Evolutionary conservation across 2,797 vertebrate genomes (phyloP), one percentile per base, ranked within the genome.

Genomic region (Craterocephalus amniculus): DNA sequence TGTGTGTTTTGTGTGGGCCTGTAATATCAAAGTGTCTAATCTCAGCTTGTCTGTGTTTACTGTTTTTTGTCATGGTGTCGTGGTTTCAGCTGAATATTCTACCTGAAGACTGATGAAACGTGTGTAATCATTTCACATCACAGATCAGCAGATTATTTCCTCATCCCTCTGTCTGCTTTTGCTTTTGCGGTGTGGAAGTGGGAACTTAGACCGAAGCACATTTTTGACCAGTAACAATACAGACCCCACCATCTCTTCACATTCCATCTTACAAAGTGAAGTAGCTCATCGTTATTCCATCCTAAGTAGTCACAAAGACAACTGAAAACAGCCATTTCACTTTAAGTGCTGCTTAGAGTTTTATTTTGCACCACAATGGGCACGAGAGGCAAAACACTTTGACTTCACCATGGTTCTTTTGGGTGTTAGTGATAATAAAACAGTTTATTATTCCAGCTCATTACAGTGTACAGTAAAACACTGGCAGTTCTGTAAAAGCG

Each of bases 201-300:
- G 72, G 55, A 80, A 45, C 43, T 79, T 80, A 70, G 67, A 55
- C 27, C 24, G 13, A 45, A 52, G 45, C 36, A 57, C 64, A 81
- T 84, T 82, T 84, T 54, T 77, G 22, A 67, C 67, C 6, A 11
- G 38, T 81, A 75, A 87, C 72, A 62, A 72, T 29, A 56, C 16
- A 6, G 29, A 64, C 68, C 66, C 29, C 51, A 69, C 35, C 67
- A 57, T 83, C 60, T 63, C 58, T 65, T 63, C 56, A 58, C 45
- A 74, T 79, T 79, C 64, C 67, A 70, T 56, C 74, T 3, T 32
- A 67, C 32, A 58, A 20, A 65, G 9, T 18, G 13, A 63, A 64
- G 57, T 63, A 68, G 22, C 58, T 57, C 22, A 13, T 67, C 27
- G 18, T 63, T 58, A 54, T 57, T 34, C 58, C 16, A 52, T 40